These are phyloP conservation scores for Paratrypauchen microcephalus DNA, from an alignment of 2,797 vertebrate species.

Conservation along the genomic window DNA sequence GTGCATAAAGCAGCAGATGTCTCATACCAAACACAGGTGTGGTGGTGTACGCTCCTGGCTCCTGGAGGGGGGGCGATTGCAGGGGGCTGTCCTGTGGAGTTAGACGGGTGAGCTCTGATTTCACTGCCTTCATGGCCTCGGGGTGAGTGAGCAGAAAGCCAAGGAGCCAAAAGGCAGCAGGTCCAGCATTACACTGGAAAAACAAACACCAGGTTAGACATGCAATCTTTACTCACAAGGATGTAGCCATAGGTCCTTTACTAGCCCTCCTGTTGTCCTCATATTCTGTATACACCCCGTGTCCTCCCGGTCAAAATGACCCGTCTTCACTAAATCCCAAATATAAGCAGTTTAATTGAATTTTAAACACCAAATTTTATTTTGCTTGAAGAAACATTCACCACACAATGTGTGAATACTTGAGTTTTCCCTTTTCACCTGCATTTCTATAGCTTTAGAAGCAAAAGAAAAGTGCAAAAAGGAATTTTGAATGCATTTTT, in stretches of 20 bases:
- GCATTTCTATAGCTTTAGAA: no score
- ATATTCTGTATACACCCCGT: no score
- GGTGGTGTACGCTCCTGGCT: slow-evolving; percentile 49
- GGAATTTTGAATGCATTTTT: no score
- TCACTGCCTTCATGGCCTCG: slow-evolving; percentile 80
- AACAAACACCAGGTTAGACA: slow-evolving; percentile 20
- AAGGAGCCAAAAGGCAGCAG: slow-evolving; percentile 87
- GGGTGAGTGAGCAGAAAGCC: slow-evolving; percentile 86
- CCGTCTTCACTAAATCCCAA: no score
- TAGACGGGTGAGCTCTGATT: slow-evolving; percentile 69
- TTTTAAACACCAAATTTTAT: no score
- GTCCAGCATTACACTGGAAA: slow-evolving; percentile 83
- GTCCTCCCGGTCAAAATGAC: no score
- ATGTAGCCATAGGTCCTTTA: neutral
- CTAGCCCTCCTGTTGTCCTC: no score
- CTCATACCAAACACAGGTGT: slow-evolving; percentile 78
- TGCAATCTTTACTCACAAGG: neutral
- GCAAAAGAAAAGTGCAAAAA: no score
- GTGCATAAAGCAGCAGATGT: slow-evolving; percentile 31
- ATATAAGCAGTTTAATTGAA: no score
- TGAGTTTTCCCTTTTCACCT: no score
- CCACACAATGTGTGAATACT: no score
- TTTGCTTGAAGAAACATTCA: no score
- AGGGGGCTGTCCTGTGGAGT: slow-evolving; percentile 27
- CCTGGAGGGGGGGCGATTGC: slow-evolving; percentile 48